These are phyloP conservation scores for Drosophila ochracea DNA, from an alignment of 2,888 invertebrate genomes.

Conservation along the genomic window DNA sequence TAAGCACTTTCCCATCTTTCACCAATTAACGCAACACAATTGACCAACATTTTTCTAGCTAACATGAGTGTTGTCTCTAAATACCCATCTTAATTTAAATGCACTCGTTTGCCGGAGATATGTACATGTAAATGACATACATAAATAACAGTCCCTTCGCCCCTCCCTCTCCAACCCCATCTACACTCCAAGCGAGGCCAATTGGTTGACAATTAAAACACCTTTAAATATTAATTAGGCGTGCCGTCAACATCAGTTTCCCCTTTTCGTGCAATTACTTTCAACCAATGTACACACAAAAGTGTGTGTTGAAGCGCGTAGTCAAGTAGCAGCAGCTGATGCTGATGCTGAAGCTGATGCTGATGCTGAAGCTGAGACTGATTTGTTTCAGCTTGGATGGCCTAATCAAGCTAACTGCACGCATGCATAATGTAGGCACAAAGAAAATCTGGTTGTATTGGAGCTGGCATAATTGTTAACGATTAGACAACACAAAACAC, in stretches of 20 bases:
- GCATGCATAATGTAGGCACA: constrained; percentile 41
- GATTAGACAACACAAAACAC: constrained; percentile 77
- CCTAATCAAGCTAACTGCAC: constrained; percentile 59
- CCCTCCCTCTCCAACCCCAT: constrained; percentile 1
- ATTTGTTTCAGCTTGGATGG: constrained; percentile 31
- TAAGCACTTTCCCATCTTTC: constrained; percentile 64
- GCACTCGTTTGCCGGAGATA: neutral
- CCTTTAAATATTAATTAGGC: constrained; percentile 78
- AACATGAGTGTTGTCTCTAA: constrained; percentile 9
- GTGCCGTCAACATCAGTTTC: constrained; percentile 37
- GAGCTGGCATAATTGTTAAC: constrained; percentile 67
- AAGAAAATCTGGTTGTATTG: constrained; percentile 29
- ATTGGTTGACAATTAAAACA: constrained; percentile 61
- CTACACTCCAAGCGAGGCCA: constrained; percentile 2
- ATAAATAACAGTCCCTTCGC: constrained; percentile 27
- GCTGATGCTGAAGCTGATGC: neutral
- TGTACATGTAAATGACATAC: constrained; percentile 60
- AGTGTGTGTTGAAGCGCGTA: constrained; percentile 73
- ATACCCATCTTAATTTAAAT: constrained; percentile 26
- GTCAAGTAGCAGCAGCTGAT: constrained; percentile 19
- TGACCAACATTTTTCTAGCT: constrained; percentile 21
- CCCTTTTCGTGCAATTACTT: constrained; percentile 52
- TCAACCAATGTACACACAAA: constrained; percentile 34
- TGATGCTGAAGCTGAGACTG: neutral
- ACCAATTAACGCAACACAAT: constrained; percentile 45